A percentile compares a stretch with the other conserved stretches of the same genome.
These are phyloP conservation scores for Dynastes grantii DNA, from an alignment of 2,888 invertebrate genomes.

Conservation along the genomic window DNA sequence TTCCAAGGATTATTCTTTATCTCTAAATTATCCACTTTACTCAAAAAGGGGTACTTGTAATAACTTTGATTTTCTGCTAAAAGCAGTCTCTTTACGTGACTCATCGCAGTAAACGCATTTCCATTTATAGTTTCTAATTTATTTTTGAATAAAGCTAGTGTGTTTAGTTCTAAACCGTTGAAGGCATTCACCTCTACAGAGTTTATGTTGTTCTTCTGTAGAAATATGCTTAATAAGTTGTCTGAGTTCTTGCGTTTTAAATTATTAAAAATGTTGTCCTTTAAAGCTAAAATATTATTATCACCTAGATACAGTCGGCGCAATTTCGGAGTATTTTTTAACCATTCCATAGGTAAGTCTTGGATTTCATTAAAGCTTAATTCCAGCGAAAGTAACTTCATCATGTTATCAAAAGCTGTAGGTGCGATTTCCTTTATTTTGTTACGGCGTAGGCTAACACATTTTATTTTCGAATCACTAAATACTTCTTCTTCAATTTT, in stretches of 20 bases:
- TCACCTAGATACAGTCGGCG: slow-evolving; percentile 59
- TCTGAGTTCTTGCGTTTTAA: not conserved
- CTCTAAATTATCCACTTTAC: slow-evolving; percentile 24
- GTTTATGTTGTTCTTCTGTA: not conserved
- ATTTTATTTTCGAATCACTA: slow-evolving; percentile 57
- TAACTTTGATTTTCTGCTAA: not conserved
- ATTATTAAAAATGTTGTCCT: slow-evolving; percentile 57
- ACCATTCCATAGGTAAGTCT: slow-evolving; percentile 59
- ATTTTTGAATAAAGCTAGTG: not conserved
- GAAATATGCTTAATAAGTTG: not conserved
- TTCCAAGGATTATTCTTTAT: slow-evolving; percentile 43
- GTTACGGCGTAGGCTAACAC: slow-evolving; percentile 59
- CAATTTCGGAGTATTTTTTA: slow-evolving; percentile 59
- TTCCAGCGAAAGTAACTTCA: slow-evolving; percentile 58
- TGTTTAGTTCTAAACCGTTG: no score
- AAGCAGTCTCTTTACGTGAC: not conserved
- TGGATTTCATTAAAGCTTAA: slow-evolving; percentile 60
- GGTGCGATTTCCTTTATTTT: slow-evolving; percentile 60
- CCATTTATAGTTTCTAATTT: not conserved
- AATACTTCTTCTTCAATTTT: slow-evolving; percentile 60
- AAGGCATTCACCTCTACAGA: not conserved
- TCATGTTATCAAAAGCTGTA: slow-evolving; percentile 61
- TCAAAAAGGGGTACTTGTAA: not conserved
- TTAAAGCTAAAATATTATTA: slow-evolving; percentile 59
- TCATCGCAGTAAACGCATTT: not conserved